Conservation (phyloP, 2,113 vertebrate genomes). For the Scomber colias region DNA sequence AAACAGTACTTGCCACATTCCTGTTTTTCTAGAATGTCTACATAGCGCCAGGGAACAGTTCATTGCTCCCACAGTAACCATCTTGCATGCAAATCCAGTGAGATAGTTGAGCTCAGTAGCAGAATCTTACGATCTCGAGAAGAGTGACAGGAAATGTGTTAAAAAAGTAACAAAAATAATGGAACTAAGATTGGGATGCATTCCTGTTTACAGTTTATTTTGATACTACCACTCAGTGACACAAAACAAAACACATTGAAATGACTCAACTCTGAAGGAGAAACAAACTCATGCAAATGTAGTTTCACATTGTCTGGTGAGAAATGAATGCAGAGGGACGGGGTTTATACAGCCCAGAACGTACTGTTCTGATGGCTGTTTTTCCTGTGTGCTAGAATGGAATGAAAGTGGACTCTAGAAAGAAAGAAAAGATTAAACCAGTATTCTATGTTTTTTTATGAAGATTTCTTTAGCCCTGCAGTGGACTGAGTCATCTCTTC, state of each 20-base stretch:
- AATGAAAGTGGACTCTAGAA: conserved; percentile 67
- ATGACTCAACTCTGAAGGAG: conserved; percentile 17
- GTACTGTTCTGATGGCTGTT: conserved; percentile 71
- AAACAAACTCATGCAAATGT: conserved; percentile 20
- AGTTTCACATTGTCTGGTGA: conserved; percentile 24
- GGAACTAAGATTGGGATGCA: too few relatives aligned
- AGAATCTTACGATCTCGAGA: too few relatives aligned
- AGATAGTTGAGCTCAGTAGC: too few relatives aligned
- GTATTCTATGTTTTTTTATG: conserved; percentile 32
- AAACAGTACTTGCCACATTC: too few relatives aligned
- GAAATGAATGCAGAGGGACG: conserved; percentile 25
- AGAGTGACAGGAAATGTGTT: too few relatives aligned
- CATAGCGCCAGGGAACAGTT: too few relatives aligned
- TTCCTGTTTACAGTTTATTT: too few relatives aligned
- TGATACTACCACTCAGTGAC: too few relatives aligned
- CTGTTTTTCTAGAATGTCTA: too few relatives aligned
- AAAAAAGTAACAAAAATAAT: too few relatives aligned
- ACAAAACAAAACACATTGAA: neutral
- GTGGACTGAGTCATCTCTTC: conserved; percentile 43
- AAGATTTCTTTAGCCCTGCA: conserved; percentile 46
- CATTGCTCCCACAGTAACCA: too few relatives aligned
- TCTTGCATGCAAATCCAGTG: too few relatives aligned
- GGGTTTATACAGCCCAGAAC: conserved; percentile 62
- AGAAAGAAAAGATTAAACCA: conserved; percentile 50
- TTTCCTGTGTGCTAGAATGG: conserved; percentile 51